Percentiles rank a stretch among this genome's conserved stretches.
Evolutionary conservation across 2,797 vertebrate species (phyloP).

Genomic region (Acanthornis magna): DNA sequence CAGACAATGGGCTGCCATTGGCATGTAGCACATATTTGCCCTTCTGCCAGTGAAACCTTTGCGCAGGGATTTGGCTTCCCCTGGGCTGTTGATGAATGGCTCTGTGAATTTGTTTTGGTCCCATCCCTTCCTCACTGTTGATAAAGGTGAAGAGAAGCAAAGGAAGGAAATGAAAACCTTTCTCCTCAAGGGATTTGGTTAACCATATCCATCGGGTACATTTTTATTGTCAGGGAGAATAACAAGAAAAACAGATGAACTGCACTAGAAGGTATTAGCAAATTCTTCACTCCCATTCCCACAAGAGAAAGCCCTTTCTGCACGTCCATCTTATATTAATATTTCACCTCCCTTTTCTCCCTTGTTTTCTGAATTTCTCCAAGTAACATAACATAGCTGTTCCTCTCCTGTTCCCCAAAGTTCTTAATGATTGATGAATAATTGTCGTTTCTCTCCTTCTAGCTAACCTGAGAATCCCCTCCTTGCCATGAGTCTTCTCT

Average conservation of each 20-base stretch:
- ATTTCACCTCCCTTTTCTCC: neutral
- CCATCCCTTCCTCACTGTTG: neutral
- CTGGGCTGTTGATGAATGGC: neutral
- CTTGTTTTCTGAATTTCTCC: neutral
- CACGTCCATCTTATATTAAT: neutral
- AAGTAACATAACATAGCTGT: neutral
- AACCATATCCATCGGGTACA: neutral
- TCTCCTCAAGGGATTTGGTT: neutral
- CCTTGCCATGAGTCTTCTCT: neutral
- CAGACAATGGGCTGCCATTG: neutral
- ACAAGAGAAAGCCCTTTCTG: neutral
- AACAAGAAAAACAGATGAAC: neutral
- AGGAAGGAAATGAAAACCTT: conserved; percentile 11
- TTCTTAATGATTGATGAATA: neutral
- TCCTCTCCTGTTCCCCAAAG: neutral
- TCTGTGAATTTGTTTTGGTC: neutral
- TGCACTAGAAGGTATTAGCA: neutral
- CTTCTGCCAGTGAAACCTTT: neutral
- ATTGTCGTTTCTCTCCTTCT: neutral
- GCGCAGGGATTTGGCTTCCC: neutral
- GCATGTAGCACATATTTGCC: neutral
- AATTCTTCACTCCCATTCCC: neutral
- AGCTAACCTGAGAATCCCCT: neutral
- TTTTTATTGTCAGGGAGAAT: neutral
- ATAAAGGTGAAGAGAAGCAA: conserved; percentile 7